A percentile compares a stretch with the other conserved stretches of the same genome.
Evolutionary conservation across 2,888 invertebrate species (phyloP).

Genomic region (Anoncus sp.): DNA sequence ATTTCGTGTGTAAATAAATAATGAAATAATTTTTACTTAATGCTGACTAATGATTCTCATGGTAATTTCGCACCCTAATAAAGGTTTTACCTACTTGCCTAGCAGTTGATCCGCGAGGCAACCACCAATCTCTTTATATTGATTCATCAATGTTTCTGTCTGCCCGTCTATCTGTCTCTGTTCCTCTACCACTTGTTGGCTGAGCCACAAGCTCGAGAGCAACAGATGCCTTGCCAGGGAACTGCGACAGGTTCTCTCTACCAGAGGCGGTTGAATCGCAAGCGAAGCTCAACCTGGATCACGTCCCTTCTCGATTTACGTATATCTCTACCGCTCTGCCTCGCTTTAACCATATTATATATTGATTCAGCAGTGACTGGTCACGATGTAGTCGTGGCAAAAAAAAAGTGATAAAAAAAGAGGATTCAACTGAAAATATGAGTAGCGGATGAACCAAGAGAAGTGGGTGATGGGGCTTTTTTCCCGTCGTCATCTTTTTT

Average conservation of each 20-base stretch:
- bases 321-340: conserved; percentile 11
- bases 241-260: conserved; percentile 58
- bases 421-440: conserved; percentile 32
- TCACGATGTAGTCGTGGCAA: conserved; percentile 32
- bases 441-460: conserved; percentile 15
- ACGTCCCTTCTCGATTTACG: conserved; percentile 58
- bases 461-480: conserved; percentile 34
- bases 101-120: conserved; percentile 1
- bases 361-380: conserved; percentile 46
- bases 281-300: conserved; percentile 46
- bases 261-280: conserved; percentile 42
- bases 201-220: conserved; percentile 63
- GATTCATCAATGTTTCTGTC: conserved; percentile 39
- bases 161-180: conserved; percentile 46
- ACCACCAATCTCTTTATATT: conserved; percentile 23
- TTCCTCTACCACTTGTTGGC: conserved; percentile 66
- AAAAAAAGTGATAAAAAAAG: conserved; percentile 24
- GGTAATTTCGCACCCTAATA: not conserved
- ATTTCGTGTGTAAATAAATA: too few relatives aligned
- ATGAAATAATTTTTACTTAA: too few relatives aligned
- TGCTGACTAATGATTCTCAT: too few relatives aligned
- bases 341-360: conserved; percentile 47
- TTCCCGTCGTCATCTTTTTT: conserved; percentile 27
- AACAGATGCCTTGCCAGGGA: conserved; percentile 63
- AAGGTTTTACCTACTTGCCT: not conserved